Evolutionary conservation across 2,888 invertebrate species (phyloP).

Genomic region (Luffia ferchaultella): DNA sequence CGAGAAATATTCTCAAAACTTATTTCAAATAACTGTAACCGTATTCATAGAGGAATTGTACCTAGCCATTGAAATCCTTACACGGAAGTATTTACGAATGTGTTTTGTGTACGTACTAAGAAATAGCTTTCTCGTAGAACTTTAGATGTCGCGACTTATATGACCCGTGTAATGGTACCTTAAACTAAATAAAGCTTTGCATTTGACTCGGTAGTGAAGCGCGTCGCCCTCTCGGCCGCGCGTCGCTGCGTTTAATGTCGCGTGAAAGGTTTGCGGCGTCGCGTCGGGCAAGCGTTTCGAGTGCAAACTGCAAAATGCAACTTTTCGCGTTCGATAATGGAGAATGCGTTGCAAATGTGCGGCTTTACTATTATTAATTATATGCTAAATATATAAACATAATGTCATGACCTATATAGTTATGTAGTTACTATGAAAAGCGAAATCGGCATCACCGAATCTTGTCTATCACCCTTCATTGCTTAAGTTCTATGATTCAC

Average conservation of each 20-base stretch:
- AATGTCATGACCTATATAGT: no score
- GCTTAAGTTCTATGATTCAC: no score
- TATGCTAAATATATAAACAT: no score
- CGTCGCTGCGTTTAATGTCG: constrained; percentile 10
- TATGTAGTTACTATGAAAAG: no score
- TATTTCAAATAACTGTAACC: no score
- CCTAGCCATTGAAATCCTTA: background rate
- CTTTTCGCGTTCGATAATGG: background rate
- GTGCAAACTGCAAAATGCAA: background rate
- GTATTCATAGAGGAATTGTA: no score
- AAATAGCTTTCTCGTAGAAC: background rate
- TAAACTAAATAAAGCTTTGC: constrained; percentile 5
- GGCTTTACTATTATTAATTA: no score
- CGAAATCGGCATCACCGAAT: no score
- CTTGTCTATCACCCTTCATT: no score
- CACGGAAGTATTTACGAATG: background rate
- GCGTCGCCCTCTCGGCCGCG: background rate
- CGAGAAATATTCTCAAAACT: no score
- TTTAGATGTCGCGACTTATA: constrained; percentile 21
- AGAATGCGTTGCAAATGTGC: background rate
- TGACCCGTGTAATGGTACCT: constrained; percentile 2
- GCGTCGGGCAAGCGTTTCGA: background rate
- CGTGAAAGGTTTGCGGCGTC: constrained; percentile 5
- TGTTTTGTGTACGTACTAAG: background rate
- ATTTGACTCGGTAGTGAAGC: constrained; percentile 1